Conservation (phyloP, 2,113 vertebrate genomes). For the Phalacrocorax aristotelis region DNA sequence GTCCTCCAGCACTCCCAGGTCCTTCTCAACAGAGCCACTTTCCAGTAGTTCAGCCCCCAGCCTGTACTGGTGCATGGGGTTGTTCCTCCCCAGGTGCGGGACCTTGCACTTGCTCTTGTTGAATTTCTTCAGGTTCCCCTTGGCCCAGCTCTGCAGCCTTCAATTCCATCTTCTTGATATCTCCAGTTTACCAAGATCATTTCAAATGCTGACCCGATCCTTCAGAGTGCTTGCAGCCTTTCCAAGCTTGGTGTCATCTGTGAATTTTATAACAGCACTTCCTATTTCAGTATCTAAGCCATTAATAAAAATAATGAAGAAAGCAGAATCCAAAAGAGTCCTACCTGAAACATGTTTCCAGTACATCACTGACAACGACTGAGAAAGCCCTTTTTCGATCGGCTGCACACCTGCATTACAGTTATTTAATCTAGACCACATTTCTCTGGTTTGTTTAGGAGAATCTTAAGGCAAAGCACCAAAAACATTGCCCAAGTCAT, state of each 20-base stretch:
- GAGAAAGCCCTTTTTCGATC: not conserved
- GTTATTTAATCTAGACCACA: not conserved
- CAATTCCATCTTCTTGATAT: not conserved
- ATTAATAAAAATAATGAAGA: slow-evolving; percentile 32
- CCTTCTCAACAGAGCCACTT: too few species aligned
- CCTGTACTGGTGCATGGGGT: too few species aligned
- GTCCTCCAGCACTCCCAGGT: too few species aligned
- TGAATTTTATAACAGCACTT: slow-evolving; percentile 4
- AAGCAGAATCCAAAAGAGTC: not conserved
- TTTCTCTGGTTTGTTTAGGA: not conserved
- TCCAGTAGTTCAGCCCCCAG: too few species aligned
- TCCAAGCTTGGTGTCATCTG: not conserved
- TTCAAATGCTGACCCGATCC: not conserved
- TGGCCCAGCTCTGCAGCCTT: too few species aligned
- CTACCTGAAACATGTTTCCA: not conserved
- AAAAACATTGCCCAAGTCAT: not conserved
- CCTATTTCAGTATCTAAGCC: not conserved
- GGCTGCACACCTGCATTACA: not conserved
- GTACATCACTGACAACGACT: not conserved
- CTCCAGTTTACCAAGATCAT: not conserved
- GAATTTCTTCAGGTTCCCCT: too few species aligned
- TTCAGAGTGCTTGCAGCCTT: not conserved
- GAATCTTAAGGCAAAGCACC: not conserved
- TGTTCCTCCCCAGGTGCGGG: too few species aligned
- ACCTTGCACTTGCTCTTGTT: too few species aligned